Conservation (phyloP, 2,888 invertebrate genomes). For the Saturnia pavonia region DNA sequence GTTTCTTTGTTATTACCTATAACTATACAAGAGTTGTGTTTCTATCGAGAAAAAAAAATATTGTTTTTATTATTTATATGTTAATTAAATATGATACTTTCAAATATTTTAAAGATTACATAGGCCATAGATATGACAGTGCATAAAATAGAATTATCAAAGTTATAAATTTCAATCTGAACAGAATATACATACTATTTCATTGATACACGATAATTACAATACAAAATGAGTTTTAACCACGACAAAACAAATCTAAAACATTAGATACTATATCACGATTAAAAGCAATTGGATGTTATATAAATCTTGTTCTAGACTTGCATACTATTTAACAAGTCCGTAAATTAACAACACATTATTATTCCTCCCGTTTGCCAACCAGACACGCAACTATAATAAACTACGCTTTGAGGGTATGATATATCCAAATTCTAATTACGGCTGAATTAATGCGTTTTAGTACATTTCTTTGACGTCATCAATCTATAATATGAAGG, state of each 20-base stretch:
- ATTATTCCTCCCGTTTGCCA: slow-evolving; percentile 46
- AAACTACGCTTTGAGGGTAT: slow-evolving; percentile 5
- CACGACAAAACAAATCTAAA: slow-evolving; percentile 13
- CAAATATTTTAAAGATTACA: too few relatives aligned
- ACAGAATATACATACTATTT: not conserved
- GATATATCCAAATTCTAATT: not conserved
- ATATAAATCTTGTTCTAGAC: slow-evolving; percentile 54
- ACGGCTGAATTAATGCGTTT: not conserved
- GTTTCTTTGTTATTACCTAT: slow-evolving; percentile 26
- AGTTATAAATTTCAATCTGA: not conserved
- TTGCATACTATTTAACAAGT: slow-evolving; percentile 56
- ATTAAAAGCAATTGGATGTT: slow-evolving; percentile 48
- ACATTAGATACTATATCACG: slow-evolving; percentile 36
- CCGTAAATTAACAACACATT: slow-evolving; percentile 52
- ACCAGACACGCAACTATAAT: slow-evolving; percentile 25
- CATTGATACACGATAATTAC: not conserved
- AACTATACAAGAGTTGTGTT: slow-evolving; percentile 11
- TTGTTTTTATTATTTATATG: too few relatives aligned
- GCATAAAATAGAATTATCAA: not conserved
- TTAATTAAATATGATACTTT: too few relatives aligned
- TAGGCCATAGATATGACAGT: not conserved
- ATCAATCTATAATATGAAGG: too few relatives aligned
- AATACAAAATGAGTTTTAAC: not conserved
- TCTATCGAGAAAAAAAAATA: not conserved
- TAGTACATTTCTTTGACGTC: too few relatives aligned